Percentiles rank a stretch among this genome's conserved stretches.
Evolutionary conservation across 2,113 vertebrate genomes (phyloP).

Genomic region (Caranx melampygus): DNA sequence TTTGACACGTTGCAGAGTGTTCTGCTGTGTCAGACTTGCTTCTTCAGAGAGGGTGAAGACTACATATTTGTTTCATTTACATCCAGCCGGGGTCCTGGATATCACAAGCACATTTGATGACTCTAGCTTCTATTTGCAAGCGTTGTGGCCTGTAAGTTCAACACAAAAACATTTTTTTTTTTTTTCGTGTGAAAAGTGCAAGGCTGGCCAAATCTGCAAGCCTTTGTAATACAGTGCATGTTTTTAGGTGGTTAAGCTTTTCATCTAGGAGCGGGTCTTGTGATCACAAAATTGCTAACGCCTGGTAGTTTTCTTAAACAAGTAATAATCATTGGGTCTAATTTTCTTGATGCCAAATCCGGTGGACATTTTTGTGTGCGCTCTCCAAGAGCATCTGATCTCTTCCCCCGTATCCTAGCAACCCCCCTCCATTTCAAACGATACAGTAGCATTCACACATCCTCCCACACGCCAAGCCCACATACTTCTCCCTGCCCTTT

Average conservation of each 20-base stretch:
- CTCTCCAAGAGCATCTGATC: slow-evolving; percentile 68
- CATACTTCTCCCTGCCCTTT: slow-evolving; percentile 44
- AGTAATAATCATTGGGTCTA: slow-evolving; percentile 46
- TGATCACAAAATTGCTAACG: slow-evolving; percentile 47
- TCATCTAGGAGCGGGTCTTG: slow-evolving; percentile 27
- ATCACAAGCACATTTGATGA: slow-evolving; percentile 9
- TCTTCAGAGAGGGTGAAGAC: slow-evolving; percentile 23
- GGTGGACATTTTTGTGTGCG: slow-evolving; percentile 39
- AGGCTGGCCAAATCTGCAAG: slow-evolving; percentile 12
- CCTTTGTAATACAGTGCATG: neutral
- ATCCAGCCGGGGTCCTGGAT: slow-evolving; percentile 2
- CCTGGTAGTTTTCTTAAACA: slow-evolving; percentile 35
- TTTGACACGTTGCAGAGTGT: slow-evolving; percentile 74
- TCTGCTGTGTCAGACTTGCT: slow-evolving; percentile 68
- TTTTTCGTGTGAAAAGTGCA: neutral
- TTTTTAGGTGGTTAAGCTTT: slow-evolving; percentile 32
- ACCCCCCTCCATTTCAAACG: slow-evolving; percentile 76
- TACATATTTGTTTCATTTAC: slow-evolving; percentile 49
- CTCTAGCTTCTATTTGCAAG: neutral
- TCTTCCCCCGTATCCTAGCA: slow-evolving; percentile 81
- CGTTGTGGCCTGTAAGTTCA: neutral
- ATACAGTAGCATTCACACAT: slow-evolving; percentile 66
- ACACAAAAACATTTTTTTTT: neutral
- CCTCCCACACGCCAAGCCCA: slow-evolving; percentile 69
- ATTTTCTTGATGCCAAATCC: slow-evolving; percentile 45